phyloP scores from a whole-genome alignment of 2,888 invertebrate species.

The Agonopterix arenella region DNA sequence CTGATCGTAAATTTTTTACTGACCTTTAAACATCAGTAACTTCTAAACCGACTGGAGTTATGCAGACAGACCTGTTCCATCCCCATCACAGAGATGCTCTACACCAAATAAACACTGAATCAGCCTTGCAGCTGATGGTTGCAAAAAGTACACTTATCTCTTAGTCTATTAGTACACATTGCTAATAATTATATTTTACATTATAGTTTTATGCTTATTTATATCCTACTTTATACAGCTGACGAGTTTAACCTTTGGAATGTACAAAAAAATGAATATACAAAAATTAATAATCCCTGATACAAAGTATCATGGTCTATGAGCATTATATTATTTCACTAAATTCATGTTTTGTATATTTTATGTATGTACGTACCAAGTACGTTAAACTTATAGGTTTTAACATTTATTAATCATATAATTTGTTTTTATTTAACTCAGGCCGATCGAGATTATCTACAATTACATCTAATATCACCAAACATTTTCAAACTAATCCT shows the following conservation, averaged over 20 bases:
- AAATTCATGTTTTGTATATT: constrained; percentile 19
- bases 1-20: too few relatives aligned
- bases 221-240: constrained; percentile 10
- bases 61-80: too few relatives aligned
- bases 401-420: neutral
- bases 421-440: constrained; percentile 21
- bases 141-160: too few relatives aligned
- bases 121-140: too few relatives aligned
- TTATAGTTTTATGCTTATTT: neutral
- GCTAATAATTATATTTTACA: constrained; percentile 5
- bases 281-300: constrained; percentile 41
- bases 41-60: too few relatives aligned
- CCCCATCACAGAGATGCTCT: too few relatives aligned
- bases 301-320: constrained; percentile 25
- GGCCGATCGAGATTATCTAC: constrained; percentile 45
- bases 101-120: too few relatives aligned
- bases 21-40: too few relatives aligned
- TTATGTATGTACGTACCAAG: constrained; percentile 9
- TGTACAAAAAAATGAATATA: constrained; percentile 51
- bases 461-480: constrained; percentile 66
- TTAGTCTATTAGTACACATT: constrained; percentile 1
- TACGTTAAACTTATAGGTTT: constrained; percentile 1
- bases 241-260: constrained; percentile 21
- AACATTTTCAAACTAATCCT: constrained; percentile 46
- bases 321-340: constrained; percentile 14